These are phyloP conservation scores for Microctonus brassicae DNA, from an alignment of 2,888 invertebrate species.

Conservation along the genomic window DNA sequence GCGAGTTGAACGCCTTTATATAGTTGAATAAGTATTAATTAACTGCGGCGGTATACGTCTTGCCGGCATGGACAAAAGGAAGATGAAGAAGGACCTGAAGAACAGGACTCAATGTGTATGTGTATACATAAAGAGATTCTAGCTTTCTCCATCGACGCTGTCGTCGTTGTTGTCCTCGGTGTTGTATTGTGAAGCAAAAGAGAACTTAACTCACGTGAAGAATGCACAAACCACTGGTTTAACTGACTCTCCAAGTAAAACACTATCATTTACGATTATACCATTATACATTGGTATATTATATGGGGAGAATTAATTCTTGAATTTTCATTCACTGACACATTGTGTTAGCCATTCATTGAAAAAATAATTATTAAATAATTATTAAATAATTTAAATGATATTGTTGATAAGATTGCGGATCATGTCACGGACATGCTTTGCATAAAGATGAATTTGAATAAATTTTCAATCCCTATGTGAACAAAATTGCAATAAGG, in stretches of 20 bases:
- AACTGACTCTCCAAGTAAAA: slow-evolving; percentile 13
- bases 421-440: no score
- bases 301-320: no score
- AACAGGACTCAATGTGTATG: neutral
- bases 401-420: no score
- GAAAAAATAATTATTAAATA: no score
- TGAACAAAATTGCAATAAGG: no score
- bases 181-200: neutral
- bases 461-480: no score
- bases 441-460: no score
- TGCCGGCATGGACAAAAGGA: neutral
- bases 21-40: slow-evolving; percentile 47
- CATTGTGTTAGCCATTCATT: no score
- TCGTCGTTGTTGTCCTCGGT: neutral
- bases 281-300: neutral
- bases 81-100: neutral
- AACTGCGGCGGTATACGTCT: slow-evolving; percentile 33
- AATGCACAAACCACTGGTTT: slow-evolving; percentile 15
- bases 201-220: slow-evolving; percentile 15
- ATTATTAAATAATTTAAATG: no score
- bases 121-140: neutral
- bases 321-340: no score
- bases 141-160: neutral
- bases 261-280: neutral
- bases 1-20: slow-evolving; percentile 36